Conservation (phyloP, 2,113 vertebrate genomes). For the Ceuthmochares aereus region DNA sequence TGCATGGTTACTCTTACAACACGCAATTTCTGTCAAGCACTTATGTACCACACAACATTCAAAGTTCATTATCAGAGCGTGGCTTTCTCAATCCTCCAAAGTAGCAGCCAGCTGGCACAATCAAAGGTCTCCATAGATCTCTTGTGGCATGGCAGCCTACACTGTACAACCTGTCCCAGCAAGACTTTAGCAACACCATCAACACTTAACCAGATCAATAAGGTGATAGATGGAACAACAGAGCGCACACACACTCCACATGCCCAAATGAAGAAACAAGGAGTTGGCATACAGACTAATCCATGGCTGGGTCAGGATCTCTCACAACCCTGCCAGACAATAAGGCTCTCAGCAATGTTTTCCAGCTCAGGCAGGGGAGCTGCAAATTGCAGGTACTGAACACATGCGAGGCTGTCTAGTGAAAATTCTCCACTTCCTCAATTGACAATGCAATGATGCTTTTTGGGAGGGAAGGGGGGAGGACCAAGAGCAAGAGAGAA, state of each 20-base stretch:
- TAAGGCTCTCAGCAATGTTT: neutral
- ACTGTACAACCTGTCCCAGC: slow-evolving; percentile 10
- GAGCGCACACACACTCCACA: neutral
- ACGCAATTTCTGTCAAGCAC: accelerated
- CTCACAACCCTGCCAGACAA: neutral
- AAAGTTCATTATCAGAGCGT: neutral
- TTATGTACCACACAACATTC: neutral
- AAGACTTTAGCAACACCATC: neutral
- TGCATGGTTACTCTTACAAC: neutral
- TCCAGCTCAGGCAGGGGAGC: neutral
- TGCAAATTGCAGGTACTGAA: neutral
- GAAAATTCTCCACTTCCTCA: neutral
- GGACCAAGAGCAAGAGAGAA: neutral
- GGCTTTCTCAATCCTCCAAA: neutral
- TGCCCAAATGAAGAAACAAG: neutral
- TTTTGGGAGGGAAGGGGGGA: accelerated
- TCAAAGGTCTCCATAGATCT: neutral
- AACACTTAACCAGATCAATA: neutral
- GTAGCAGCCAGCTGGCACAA: neutral
- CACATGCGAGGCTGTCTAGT: neutral
- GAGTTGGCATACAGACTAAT: neutral
- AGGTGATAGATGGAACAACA: neutral
- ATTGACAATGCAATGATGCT: accelerated
- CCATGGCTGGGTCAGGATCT: neutral
- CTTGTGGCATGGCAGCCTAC: neutral